Base-by-base conservation (phyloP, 2,888 invertebrate species). In the Nematopogon swammerdamellus region DNA sequence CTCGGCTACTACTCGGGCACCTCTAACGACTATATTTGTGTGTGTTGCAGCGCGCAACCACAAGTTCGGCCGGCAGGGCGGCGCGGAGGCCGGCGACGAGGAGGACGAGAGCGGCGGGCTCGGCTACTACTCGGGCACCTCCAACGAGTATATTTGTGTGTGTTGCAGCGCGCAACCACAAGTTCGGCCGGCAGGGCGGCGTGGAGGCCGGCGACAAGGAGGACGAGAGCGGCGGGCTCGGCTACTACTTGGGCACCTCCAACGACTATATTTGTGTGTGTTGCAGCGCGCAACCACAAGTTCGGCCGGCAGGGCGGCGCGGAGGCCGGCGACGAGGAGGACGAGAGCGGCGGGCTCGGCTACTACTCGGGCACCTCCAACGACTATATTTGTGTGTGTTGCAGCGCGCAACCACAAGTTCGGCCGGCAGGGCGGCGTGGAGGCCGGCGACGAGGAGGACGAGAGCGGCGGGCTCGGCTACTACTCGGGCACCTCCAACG, bases 31-130 rank as follows among this genome's bases (percentile, higher is more conserved):
- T 25, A 11, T 48, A 17, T 44, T 19, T 59, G 55, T 58, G 30
- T 56, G 42, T 51, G 30, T 64, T 68, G 49, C 65, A 90, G 90
- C 91, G 55, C 86, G 94, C 49, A 88, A 85, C 56, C 94, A 95
- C 68, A 93, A 94, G 65, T 95, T 91, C 80, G 95, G 95, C 11
- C 83, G 95, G 19, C 93, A 94, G 74, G 88, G 87, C 59, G 82
- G 82, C 47, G 70, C 65, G 42, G 70, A 68, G 51, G 80, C 81
- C 54, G 84, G 85, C 58, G 86, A 85, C 53, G 88, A 87, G 59
- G 87, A 86, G 54, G 86, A 86, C 60, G 82, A 56, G n/a, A n/a
- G n/a, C 43, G 76, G 70, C 45, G 72, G 64, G 6, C 73, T 68
- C 1, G 81, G 82, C 51, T 79, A 71, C 45, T 80, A 70, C 59